phyloP scores from a whole-genome alignment of 2,797 vertebrate genomes.

The Diglossa cyanea region DNA sequence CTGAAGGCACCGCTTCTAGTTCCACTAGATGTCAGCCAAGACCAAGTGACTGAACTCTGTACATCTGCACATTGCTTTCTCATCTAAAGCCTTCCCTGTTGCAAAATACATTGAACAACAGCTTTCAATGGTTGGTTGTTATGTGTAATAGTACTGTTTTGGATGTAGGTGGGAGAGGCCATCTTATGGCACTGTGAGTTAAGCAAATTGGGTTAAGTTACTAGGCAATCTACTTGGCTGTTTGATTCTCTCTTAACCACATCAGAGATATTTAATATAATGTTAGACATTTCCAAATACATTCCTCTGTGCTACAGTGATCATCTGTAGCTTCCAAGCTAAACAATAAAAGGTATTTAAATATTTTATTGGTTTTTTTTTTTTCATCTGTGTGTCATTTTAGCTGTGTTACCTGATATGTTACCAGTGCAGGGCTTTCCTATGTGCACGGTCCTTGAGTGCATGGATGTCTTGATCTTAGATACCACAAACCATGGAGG shows the following conservation, averaged over 20 bases:
- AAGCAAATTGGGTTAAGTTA: background rate
- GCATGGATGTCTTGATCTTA: background rate
- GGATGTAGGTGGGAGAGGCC: background rate
- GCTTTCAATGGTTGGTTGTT: background rate
- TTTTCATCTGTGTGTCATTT: background rate
- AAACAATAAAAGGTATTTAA: background rate
- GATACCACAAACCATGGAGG: background rate
- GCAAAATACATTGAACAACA: background rate
- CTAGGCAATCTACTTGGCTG: background rate
- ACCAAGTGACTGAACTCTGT: background rate
- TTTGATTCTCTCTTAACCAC: background rate
- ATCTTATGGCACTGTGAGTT: background rate
- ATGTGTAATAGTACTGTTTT: background rate
- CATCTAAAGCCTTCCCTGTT: background rate
- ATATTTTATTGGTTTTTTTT: background rate
- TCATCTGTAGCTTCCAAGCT: background rate
- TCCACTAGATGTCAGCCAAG: conserved; percentile 70
- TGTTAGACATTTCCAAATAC: background rate
- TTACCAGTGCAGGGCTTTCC: background rate
- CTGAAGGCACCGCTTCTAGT: background rate
- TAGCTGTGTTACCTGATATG: background rate
- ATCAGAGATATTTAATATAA: background rate
- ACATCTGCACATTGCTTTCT: background rate
- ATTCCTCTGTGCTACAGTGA: background rate
- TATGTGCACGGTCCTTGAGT: background rate